Conservation (phyloP, 1,140 invertebrate genomes). For the Drosophila pseudoobscura region DNA sequence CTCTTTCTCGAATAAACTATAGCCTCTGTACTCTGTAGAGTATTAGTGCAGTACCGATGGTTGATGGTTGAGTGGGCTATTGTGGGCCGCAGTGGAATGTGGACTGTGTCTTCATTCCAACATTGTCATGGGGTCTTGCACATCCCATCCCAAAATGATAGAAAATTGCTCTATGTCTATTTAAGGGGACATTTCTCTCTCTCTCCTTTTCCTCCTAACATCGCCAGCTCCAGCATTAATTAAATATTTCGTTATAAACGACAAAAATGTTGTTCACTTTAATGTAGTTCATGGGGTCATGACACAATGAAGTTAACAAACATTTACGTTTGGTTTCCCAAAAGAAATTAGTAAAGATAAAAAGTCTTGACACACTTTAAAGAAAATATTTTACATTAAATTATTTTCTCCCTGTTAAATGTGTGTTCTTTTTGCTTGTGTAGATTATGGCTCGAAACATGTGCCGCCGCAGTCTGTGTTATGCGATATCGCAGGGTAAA, state of each 20-base stretch:
- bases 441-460: conserved; percentile 29
- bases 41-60: conserved; percentile 7
- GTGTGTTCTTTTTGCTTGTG: conserved; percentile 22
- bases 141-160: conserved; percentile 25
- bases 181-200: conserved; percentile 29
- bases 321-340: neutral
- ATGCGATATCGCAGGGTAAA: conserved; percentile 33
- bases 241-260: conserved; percentile 28
- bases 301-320: conserved; percentile 29
- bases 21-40: neutral
- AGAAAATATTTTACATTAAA: conserved; percentile 6
- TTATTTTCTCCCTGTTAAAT: conserved; percentile 11
- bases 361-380: conserved; percentile 4
- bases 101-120: too few relatives aligned
- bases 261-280: conserved; percentile 11
- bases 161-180: neutral
- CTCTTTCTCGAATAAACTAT: too few relatives aligned
- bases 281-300: conserved; percentile 40
- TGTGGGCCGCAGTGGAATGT: conserved; percentile 1
- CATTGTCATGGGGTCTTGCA: conserved; percentile 37
- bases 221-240: conserved; percentile 17
- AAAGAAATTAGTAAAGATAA: conserved; percentile 8
- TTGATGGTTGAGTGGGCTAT: conserved; percentile 39
- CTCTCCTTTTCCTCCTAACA: neutral
- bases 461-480: conserved; percentile 33